A percentile compares a stretch with the other conserved stretches of the same genome.
These are phyloP conservation scores for Phalanger gymnotis DNA, from an alignment of 2,797 vertebrate species.

Conservation along the genomic window DNA sequence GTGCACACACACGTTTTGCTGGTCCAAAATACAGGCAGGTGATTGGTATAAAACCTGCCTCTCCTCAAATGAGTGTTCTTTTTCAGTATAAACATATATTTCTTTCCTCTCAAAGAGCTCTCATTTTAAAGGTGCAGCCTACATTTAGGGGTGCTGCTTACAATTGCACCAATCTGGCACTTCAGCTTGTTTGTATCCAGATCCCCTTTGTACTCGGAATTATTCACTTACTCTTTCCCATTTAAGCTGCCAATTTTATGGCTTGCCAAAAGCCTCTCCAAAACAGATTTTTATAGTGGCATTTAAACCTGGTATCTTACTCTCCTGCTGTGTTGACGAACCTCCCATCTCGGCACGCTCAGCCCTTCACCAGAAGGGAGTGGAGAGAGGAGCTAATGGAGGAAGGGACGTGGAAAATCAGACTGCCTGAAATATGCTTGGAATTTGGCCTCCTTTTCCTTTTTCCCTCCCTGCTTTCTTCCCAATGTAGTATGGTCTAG, in stretches of 20 bases:
- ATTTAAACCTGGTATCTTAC: neutral
- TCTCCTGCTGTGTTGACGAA: neutral
- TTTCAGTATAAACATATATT: neutral
- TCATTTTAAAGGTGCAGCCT: neutral
- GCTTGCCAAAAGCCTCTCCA: slow-evolving; percentile 27
- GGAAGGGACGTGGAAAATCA: neutral
- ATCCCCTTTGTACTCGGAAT: neutral
- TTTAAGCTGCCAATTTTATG: neutral
- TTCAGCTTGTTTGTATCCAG: neutral
- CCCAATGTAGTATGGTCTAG: neutral
- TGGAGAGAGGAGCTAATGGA: neutral
- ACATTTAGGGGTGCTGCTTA: neutral
- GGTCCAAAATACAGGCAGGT: neutral
- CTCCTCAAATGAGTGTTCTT: neutral
- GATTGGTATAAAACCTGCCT: neutral
- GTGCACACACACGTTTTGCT: too few relatives aligned
- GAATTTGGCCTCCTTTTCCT: neutral
- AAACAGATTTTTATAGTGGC: slow-evolving; percentile 23
- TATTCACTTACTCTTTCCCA: neutral
- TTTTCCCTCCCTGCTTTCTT: neutral
- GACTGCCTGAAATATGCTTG: neutral
- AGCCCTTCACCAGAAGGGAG: neutral
- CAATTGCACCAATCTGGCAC: neutral
- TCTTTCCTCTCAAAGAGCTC: neutral
- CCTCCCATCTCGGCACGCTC: neutral